Conservation (phyloP, 2,797 vertebrate species). For the Molossus molossus region DNA sequence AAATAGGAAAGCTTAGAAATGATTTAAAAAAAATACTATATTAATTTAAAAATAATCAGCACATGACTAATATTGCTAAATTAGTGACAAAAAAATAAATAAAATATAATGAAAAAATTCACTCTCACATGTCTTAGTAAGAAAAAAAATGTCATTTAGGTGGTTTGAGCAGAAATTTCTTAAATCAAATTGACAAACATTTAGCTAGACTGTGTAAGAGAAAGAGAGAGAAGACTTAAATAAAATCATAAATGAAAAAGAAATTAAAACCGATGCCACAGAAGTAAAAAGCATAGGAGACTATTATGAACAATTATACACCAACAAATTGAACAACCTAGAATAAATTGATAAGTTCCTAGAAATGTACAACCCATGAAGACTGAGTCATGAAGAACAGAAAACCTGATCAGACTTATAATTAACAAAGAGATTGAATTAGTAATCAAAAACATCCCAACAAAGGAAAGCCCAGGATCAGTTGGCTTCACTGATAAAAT, state of each 20-base stretch:
- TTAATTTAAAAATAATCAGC: conserved; percentile 30
- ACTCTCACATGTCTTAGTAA: neutral
- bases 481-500: neutral
- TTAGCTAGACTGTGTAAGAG: neutral
- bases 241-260: neutral
- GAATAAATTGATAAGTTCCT: neutral
- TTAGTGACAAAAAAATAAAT: neutral
- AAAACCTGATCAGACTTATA: neutral
- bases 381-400: neutral
- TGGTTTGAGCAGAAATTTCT: neutral
- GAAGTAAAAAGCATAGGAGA: neutral
- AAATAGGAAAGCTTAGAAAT: neutral
- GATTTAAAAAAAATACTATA: neutral
- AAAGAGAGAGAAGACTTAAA: neutral
- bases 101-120: neutral
- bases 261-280: neutral
- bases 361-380: neutral
- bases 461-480: neutral
- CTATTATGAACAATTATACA: neutral
- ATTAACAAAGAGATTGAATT: neutral
- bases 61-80: neutral
- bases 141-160: neutral
- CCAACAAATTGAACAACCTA: neutral
- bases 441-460: neutral
- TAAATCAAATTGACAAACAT: neutral